Base-by-base conservation (phyloP, 1,140 invertebrate genomes). In the Pentalonia nigronervosa region DNA sequence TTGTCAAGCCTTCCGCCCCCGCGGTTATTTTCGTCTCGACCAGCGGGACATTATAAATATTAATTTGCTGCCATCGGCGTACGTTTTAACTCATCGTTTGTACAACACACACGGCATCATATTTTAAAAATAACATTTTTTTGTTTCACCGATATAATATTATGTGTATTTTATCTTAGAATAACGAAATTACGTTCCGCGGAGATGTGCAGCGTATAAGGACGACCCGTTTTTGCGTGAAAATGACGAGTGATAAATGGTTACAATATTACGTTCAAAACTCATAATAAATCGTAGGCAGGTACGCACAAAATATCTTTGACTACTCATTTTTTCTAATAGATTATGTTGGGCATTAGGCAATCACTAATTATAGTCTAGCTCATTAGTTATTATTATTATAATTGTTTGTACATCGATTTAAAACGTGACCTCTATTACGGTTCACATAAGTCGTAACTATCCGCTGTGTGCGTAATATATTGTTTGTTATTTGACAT, bases 401-500 rank as follows among this genome's bases (percentile, higher is more conserved):
- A 76, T 76, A 76, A 76, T 76, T 76, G 60, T 76, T n/a, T 76
- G 60, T 76, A 34, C 60, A 76, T 76, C 60, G n/a, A 17, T 76
- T 76, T n/a, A 3, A 41, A 41, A 76, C 14, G 4, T 76, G 30
- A 76, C 60, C 60, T 76, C n/a, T 76, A 76, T 76, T 17, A 76
- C n/a, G 30, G 60, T 76, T 76, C 60, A 76, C 60, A 1, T 76
- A 76, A 76, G 60, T 76, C 14, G 30, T 76, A 76, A 76, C 30
- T n/a, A n/a, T n/a, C n/a, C n/a, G n/a, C n/a, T n/a, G n/a, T 2
- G 6, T 41, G 60, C n/a, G 60, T n/a, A 76, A 76, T 76, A 76
- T n/a, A n/a, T n/a, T 76, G n/a, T 67, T 67, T 76, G 60, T 76
- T 76, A 76, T 76, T 76, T 76, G 60, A 76, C 60, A 76, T 76